These are phyloP conservation scores for Erythrocebus patas DNA, from an alignment of 2,113 vertebrate species.

Conservation along the genomic window DNA sequence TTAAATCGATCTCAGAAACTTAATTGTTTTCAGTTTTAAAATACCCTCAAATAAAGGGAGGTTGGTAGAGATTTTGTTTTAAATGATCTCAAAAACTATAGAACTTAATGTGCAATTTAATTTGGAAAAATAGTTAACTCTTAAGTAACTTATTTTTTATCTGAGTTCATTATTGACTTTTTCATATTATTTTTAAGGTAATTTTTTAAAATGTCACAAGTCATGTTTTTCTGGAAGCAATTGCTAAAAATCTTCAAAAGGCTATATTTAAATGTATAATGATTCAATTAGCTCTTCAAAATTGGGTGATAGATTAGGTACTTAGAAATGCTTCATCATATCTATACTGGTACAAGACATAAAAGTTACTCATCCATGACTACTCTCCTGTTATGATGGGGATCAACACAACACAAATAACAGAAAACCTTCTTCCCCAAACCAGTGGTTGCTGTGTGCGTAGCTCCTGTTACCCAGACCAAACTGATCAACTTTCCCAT, in stretches of 20 bases:
- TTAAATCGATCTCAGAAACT: conserved; percentile 81
- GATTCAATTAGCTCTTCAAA: conserved; percentile 26
- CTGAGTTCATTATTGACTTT: not conserved
- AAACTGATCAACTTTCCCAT: not conserved
- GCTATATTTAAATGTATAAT: conserved; percentile 14
- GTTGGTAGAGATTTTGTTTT: conserved; percentile 55
- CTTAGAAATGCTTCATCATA: not conserved
- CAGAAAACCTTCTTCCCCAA: not conserved
- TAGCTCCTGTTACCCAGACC: not conserved
- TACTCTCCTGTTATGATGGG: not conserved
- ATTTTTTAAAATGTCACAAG: not conserved
- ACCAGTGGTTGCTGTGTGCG: not conserved
- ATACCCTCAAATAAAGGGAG: conserved; percentile 65
- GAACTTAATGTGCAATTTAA: conserved; percentile 50
- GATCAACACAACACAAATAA: not conserved
- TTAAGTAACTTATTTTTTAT: not conserved
- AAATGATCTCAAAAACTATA: conserved; percentile 66
- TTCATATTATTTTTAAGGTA: conserved; percentile 14
- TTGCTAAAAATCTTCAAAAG: not conserved
- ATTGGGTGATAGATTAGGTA: not conserved
- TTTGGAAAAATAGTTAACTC: conserved; percentile 1
- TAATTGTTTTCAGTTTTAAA: conserved; percentile 80
- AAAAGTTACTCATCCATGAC: not conserved
- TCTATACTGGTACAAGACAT: not conserved
- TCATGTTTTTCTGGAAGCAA: not conserved